Conservation (phyloP, 2,888 invertebrate genomes). For the Aproaerema taeniolella region DNA sequence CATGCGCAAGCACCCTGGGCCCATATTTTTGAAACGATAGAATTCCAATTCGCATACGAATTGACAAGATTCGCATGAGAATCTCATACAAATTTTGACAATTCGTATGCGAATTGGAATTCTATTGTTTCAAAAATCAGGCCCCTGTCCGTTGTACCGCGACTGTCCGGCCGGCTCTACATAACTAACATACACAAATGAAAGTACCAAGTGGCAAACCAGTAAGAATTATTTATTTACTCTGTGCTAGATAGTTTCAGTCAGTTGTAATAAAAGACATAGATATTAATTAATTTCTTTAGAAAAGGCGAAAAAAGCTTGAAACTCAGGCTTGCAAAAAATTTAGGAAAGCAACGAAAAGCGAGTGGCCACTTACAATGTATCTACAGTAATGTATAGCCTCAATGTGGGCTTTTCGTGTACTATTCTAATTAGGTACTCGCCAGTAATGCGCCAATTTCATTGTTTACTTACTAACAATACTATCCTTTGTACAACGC, state of each 20-base stretch:
- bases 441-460: constrained; percentile 78
- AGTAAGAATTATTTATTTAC: constrained; percentile 31
- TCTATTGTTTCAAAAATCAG: too few relatives aligned
- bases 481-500: constrained; percentile 75
- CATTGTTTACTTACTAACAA: constrained; percentile 67
- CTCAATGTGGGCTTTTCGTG: constrained; percentile 61
- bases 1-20: too few relatives aligned
- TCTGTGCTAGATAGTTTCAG: constrained; percentile 39
- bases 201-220: constrained; percentile 48
- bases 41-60: too few relatives aligned
- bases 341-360: constrained; percentile 59
- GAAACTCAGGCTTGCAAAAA: constrained; percentile 36
- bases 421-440: constrained; percentile 76
- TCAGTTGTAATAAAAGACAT: constrained; percentile 33
- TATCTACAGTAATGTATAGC: constrained; percentile 67
- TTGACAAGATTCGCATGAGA: too few relatives aligned
- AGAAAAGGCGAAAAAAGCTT: constrained; percentile 34
- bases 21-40: too few relatives aligned
- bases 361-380: constrained; percentile 54
- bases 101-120: too few relatives aligned
- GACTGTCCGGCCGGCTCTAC: constrained; percentile 30
- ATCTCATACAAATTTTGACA: too few relatives aligned
- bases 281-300: constrained; percentile 5
- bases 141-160: too few relatives aligned
- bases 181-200: constrained; percentile 31